Base-by-base conservation (phyloP, 2,113 vertebrate genomes). In the Aldabrachelys gigantea region DNA sequence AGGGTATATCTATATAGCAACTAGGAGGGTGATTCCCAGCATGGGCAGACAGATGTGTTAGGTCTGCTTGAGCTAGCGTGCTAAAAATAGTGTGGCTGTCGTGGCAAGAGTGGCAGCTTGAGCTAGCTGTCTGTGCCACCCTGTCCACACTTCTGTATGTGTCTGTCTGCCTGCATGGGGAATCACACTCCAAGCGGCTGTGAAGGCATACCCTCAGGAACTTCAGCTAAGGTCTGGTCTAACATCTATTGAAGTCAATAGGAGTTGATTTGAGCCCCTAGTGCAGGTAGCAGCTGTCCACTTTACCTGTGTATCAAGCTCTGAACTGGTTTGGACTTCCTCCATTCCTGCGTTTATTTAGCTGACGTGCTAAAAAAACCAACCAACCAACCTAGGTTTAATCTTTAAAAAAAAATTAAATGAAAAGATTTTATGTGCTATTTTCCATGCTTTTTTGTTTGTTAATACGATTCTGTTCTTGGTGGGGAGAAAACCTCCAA, bases 171-270 rank as follows among this genome's bases (percentile, higher is more conserved):
- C 29, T 62, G 59, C 59, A 22, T 72, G 65, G 35, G n/a, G 65
- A 72, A 72, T 72, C 35, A 72, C n/a, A 9, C 19, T 38, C 5
- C 19, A 3, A 72, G n/a, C 8, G 10, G 65, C 19, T 38, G 65
- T 72, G 62, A n/a, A 69, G 35, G n/a, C 17, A 19, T 69, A 69
- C 9, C n/a, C n/a, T 38, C 35, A 72, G 65, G 38, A 41, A 27
- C 25, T 62, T 50, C n/a, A 50, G 12, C 31, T 41, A 53, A 35
- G 50, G 50, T 52, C n/a, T 56, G 27, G 49, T 35, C 16, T 31
- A 53, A n/a, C 41, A 25, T 76, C 62, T 24, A n/a, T 56, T 0
- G 12, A 0, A 1, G 0, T 2, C 0, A 9, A 1, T 3, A 80
- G 80, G 59, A 84, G n/a, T 54, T 8, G 81, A 29, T 54, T 85